Evolutionary conservation across 1,140 invertebrate species (phyloP).

Genomic region (Trichonephila clavipes): DNA sequence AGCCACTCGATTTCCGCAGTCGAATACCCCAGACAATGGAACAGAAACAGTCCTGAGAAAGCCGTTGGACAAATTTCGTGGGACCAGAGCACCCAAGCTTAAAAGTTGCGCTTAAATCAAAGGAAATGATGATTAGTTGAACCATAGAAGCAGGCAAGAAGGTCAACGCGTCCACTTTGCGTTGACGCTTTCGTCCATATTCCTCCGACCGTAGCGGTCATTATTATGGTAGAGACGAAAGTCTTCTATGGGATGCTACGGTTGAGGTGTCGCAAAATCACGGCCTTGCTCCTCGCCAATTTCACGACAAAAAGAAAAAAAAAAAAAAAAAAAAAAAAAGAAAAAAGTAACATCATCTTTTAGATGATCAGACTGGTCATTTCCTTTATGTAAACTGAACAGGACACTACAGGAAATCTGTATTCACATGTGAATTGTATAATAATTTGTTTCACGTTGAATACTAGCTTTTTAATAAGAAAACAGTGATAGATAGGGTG

Average conservation of each 20-base stretch:
- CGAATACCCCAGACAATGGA: neutral
- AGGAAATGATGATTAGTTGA: constrained; percentile 66
- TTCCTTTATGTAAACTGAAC: neutral
- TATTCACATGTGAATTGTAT: neutral
- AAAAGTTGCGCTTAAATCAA: constrained; percentile 61
- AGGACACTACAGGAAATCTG: constrained; percentile 1
- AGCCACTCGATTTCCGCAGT: neutral
- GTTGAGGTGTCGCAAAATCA: constrained; percentile 29
- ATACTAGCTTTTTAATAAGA: neutral
- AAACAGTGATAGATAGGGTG: too few relatives aligned
- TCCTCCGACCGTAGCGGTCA: constrained; percentile 62
- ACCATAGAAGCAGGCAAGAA: constrained; percentile 54
- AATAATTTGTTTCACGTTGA: too few relatives aligned
- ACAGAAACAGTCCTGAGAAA: neutral
- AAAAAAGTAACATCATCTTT: neutral
- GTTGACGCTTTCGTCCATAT: constrained; percentile 3
- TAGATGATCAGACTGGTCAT: neutral
- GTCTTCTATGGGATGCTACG: constrained; percentile 35
- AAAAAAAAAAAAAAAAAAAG: too few relatives aligned
- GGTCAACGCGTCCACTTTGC: constrained; percentile 67
- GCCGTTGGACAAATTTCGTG: constrained; percentile 59
- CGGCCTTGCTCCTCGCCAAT: constrained; percentile 43
- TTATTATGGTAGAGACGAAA: constrained; percentile 17
- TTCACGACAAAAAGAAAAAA: neutral
- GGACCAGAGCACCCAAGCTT: constrained; percentile 49